A percentile compares a stretch with the other conserved stretches of the same genome.
Conservation (phyloP, 2,113 vertebrate genomes). For the Sceloporus undulatus region DNA sequence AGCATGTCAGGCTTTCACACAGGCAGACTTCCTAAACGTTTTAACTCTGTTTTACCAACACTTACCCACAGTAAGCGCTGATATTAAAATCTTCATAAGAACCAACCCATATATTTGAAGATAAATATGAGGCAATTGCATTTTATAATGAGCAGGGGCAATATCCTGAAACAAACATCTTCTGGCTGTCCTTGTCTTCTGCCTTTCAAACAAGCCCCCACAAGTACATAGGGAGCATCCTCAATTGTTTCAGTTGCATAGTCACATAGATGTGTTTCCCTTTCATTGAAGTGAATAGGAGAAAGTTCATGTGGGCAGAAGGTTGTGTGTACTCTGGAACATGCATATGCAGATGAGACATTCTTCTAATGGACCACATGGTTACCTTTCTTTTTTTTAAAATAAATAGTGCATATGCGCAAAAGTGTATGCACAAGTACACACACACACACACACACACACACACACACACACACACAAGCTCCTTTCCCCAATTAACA, state of each 20-base stretch:
- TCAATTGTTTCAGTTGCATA: background rate
- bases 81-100: no score
- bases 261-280: background rate
- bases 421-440: no score
- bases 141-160: background rate
- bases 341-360: background rate
- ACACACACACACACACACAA: no score
- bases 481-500: background rate
- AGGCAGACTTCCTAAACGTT: no score
- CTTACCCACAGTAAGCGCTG: no score
- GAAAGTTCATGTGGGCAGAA: background rate
- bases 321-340: background rate
- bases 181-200: background rate
- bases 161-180: background rate
- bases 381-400: background rate
- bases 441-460: no score
- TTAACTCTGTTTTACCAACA: no score
- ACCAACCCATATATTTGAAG: background rate
- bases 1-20: no score
- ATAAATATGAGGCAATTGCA: background rate
- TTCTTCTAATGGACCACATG: background rate
- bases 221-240: background rate
- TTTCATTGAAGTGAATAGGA: background rate
- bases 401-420: no score
- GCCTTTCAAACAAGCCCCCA: background rate